Base-by-base conservation (phyloP, 23 tunicate species). In the Halocynthia roretzi region DNA sequence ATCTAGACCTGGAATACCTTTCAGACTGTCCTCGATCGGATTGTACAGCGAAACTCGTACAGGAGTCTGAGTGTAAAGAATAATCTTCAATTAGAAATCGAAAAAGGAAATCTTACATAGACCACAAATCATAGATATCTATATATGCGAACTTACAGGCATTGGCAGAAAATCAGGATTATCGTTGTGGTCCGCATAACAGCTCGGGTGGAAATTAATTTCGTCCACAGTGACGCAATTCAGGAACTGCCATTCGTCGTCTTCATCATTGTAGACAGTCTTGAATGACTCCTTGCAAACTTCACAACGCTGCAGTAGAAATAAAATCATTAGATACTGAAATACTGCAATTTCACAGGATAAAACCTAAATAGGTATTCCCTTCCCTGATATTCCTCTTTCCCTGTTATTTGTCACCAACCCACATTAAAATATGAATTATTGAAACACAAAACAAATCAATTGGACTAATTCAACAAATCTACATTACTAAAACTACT, bases 181-280 rank as follows among this genome's bases (percentile, higher is more conserved):
- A 21, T 74, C 78, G 31, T 54, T 56, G 60, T 83, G 76, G 62
- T 90, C 97, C 8, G 85, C 90, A 56, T 84, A 82, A 51, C 97
- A 90, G 53, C 72, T 85, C 7, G 97, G 90, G 76, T 90, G 97
- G 77, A 90, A 90, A 70, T 90, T 90, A 1, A 69, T 71, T 8
- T 76, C 97, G 64, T 81, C 97, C 6, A 85, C 90, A 67, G 89
- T 83, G n/a, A 90, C 81, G 71, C 97, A 90, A 53, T 85, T 71
- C 10, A 84, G 75, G 72, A 82, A 90, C 72, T 92, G 98, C 98
- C 98, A 92, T 78, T 86, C 98, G 21, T 92, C 98, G 5, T 82
- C 93, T 18, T 67, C 76, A 31, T 92, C 98, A 65, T 86, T 86
- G 82, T 92, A 92, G 23, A 86, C 70, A n/a, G 98, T 92, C 69